A percentile compares a stretch with the other conserved stretches of the same genome.
These are phyloP conservation scores for Meriones psammophilus DNA, from an alignment of 2,797 vertebrate species.

Conservation along the genomic window DNA sequence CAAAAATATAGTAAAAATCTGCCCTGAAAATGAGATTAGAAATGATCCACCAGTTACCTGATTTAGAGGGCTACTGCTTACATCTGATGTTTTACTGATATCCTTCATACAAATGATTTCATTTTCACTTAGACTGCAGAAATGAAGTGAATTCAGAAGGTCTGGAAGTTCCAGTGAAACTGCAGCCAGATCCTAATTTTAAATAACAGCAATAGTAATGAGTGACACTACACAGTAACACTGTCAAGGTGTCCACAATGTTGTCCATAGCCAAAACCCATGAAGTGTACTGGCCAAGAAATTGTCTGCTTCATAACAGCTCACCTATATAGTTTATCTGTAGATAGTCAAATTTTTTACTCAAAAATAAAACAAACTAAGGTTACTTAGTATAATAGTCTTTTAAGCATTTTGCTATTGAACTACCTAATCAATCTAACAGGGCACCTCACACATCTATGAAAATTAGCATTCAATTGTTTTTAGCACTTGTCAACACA, in stretches of 20 bases:
- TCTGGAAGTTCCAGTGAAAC: slow-evolving; percentile 93
- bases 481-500: slow-evolving; percentile 37
- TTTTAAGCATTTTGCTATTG: slow-evolving; percentile 24
- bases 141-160: slow-evolving; percentile 93
- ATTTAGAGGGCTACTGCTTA: slow-evolving; percentile 80
- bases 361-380: slow-evolving; percentile 55
- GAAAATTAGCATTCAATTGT: neutral
- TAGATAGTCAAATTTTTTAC: neutral
- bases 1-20: slow-evolving; percentile 64
- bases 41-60: slow-evolving; percentile 85
- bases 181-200: slow-evolving; percentile 89
- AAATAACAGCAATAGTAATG: slow-evolving; percentile 76
- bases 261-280: neutral
- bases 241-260: slow-evolving; percentile 4
- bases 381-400: neutral
- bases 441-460: neutral
- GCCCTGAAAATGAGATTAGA: slow-evolving; percentile 45
- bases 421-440: slow-evolving; percentile 8
- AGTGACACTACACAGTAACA: slow-evolving; percentile 15
- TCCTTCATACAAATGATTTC: slow-evolving; percentile 96
- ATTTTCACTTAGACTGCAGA: slow-evolving; percentile 94
- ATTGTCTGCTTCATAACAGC: neutral
- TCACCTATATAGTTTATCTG: slow-evolving; percentile 15
- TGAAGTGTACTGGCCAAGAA: slow-evolving; percentile 8
- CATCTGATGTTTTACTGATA: slow-evolving; percentile 88